Evolutionary conservation across 2,797 vertebrate species (phyloP).

Genomic region (Danio tinwini): DNA sequence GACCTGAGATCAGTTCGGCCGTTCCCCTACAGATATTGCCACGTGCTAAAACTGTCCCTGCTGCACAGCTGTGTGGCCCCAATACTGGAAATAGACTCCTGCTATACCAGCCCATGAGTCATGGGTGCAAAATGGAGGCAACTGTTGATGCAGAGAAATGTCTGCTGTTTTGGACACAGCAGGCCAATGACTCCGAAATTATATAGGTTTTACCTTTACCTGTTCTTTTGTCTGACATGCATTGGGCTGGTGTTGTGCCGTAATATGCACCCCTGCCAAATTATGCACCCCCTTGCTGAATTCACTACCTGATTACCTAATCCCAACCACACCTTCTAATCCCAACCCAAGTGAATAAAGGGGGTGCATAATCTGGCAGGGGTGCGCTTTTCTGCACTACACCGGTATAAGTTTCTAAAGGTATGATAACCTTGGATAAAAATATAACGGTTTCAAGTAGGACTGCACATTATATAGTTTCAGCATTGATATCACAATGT

Average conservation of each 20-base stretch:
- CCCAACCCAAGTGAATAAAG: too few relatives aligned
- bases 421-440: too few relatives aligned
- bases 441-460: too few relatives aligned
- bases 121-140: constrained; percentile 71
- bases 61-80: constrained; percentile 75
- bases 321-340: too few relatives aligned
- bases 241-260: not conserved
- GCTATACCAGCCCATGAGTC: constrained; percentile 69
- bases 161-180: constrained; percentile 32
- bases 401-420: too few relatives aligned
- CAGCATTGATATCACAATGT: too few relatives aligned
- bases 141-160: constrained; percentile 66
- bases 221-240: not conserved
- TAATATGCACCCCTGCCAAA: too few relatives aligned
- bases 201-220: not conserved
- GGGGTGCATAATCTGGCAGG: too few relatives aligned
- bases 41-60: constrained; percentile 58
- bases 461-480: too few relatives aligned
- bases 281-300: too few relatives aligned
- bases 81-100: constrained; percentile 78
- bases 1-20: constrained; percentile 30
- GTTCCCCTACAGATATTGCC: constrained; percentile 60
- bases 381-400: too few relatives aligned
- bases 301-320: too few relatives aligned
- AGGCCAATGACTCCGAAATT: constrained; percentile 29